phyloP scores from a whole-genome alignment of 2,797 vertebrate species.

The Sebastes matsubarae region DNA sequence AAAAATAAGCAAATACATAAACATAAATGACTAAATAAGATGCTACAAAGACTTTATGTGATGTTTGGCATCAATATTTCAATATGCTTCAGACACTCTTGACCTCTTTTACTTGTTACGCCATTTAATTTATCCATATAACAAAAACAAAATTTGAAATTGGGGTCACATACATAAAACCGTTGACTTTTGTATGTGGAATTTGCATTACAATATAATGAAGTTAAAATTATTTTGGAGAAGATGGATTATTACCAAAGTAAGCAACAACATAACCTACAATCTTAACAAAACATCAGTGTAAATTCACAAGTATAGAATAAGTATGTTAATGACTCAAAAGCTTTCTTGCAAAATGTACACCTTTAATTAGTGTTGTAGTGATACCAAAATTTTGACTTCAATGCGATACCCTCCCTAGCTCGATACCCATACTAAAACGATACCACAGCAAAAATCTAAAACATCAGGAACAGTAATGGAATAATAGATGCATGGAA shows the following conservation, averaged over 20 bases:
- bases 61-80: not conserved
- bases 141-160: not conserved
- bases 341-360: not conserved
- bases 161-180: not conserved
- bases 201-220: not conserved
- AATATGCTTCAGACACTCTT: not conserved
- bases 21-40: not conserved
- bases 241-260: not conserved
- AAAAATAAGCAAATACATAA: not conserved
- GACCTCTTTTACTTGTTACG: not conserved
- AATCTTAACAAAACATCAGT: not conserved
- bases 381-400: fast-evolving
- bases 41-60: not conserved
- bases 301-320: not conserved
- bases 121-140: not conserved
- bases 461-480: too few species aligned
- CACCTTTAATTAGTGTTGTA: too few species aligned
- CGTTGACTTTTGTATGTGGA: not conserved
- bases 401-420: too few species aligned
- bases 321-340: not conserved
- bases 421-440: too few species aligned
- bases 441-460: fast-evolving
- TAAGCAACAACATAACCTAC: not conserved
- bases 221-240: not conserved
- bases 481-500: too few species aligned